These are phyloP conservation scores for Magallana nippona DNA, from an alignment of 2,888 invertebrate species.

Conservation along the genomic window DNA sequence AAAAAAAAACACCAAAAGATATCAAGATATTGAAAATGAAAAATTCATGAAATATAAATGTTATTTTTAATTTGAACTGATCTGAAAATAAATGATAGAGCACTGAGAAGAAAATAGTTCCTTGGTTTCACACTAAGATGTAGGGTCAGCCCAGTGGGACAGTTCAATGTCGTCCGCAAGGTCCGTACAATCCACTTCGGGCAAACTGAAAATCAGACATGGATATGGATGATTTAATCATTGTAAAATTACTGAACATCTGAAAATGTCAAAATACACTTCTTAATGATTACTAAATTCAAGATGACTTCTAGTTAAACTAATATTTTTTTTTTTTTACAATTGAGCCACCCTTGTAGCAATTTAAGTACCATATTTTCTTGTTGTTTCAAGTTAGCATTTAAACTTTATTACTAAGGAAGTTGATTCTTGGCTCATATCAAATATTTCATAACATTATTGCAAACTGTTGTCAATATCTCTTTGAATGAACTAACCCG, in stretches of 20 bases:
- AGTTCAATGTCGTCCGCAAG: not conserved
- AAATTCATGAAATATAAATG: not conserved
- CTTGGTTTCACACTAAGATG: not conserved
- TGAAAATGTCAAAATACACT: not conserved
- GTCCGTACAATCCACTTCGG: not conserved
- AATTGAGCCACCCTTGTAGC: no score
- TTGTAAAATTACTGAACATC: not conserved
- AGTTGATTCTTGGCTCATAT: not conserved
- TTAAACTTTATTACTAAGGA: no score
- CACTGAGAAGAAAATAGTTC: no score
- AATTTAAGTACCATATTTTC: no score
- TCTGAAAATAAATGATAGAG: no score
- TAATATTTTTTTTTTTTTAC: no score
- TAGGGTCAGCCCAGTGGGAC: not conserved
- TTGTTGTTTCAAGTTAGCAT: no score
- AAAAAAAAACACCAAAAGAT: no score
- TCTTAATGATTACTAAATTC: not conserved
- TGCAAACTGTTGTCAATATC: not conserved
- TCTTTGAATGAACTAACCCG: not conserved
- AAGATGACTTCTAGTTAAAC: no score
- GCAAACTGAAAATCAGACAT: not conserved
- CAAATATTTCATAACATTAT: not conserved
- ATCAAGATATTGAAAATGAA: no score
- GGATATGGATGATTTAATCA: not conserved
- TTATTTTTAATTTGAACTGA: no score